These are phyloP conservation scores for Nycticebus coucang DNA, from an alignment of 2,113 vertebrate species.

Conservation along the genomic window DNA sequence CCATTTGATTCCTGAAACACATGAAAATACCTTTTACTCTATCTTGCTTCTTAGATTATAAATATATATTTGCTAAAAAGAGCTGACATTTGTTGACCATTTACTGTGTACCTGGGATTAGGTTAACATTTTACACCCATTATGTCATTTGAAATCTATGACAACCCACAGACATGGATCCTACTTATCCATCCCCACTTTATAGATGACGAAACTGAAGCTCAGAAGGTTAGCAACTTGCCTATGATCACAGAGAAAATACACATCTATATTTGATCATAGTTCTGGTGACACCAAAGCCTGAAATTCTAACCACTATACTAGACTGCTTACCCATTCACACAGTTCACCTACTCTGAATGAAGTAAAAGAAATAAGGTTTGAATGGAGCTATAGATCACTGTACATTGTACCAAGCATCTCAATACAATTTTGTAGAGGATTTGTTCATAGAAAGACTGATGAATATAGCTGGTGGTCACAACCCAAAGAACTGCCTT, in stretches of 20 bases:
- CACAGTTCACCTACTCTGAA: background rate
- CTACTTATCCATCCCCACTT: background rate
- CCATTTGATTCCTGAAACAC: constrained; percentile 37
- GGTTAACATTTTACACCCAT: background rate
- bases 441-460: background rate
- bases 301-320: background rate
- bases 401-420: background rate
- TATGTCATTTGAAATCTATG: background rate
- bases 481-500: background rate
- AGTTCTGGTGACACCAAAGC: background rate
- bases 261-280: background rate
- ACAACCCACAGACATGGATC: background rate
- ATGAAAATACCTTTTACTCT: background rate
- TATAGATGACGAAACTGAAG: background rate
- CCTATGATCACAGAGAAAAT: background rate
- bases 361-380: background rate
- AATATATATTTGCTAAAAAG: background rate
- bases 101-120: background rate
- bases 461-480: background rate
- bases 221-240: background rate
- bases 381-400: background rate
- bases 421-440: background rate
- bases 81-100: background rate
- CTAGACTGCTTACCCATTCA: too few species aligned
- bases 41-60: background rate